Conservation (phyloP, 30 jellyfish, hydroid and myxozoan species). For the Turritopsis dohrnii region DNA sequence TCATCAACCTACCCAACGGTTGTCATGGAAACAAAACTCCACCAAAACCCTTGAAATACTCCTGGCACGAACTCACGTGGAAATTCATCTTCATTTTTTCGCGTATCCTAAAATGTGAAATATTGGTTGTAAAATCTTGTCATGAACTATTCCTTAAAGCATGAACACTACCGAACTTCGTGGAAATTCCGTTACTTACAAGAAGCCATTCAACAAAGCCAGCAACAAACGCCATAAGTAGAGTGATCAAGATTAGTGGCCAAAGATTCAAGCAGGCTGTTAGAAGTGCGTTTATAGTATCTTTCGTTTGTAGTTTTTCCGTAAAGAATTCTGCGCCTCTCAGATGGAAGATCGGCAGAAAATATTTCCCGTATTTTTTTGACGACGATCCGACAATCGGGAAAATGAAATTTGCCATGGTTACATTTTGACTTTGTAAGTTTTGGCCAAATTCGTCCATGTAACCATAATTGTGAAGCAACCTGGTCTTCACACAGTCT, state of each 20-base stretch:
- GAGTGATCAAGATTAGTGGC: constrained; percentile 5
- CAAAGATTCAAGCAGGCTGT: background rate
- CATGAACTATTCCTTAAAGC: no score
- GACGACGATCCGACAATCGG: background rate
- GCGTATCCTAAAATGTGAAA: constrained; percentile 38
- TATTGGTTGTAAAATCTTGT: no score
- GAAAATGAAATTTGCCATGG: background rate
- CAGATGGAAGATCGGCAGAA: background rate
- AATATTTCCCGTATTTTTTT: background rate
- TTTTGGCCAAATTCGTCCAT: background rate
- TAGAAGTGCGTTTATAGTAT: background rate
- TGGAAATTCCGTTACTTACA: background rate
- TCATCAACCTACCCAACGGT: constrained; percentile 54
- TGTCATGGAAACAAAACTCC: constrained; percentile 82
- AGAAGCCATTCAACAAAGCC: constrained; percentile 5
- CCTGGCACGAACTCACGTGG: constrained; percentile 62
- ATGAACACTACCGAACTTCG: background rate
- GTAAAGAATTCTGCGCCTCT: background rate
- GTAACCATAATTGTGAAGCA: background rate
- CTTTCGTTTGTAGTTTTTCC: background rate
- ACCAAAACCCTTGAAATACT: constrained; percentile 74
- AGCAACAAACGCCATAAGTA: constrained; percentile 24
- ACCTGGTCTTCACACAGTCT: background rate
- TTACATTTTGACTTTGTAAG: background rate
- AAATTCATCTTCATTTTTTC: constrained; percentile 40